Conservation (phyloP, 2,797 vertebrate species). For the Pogoniulus pusillus region DNA sequence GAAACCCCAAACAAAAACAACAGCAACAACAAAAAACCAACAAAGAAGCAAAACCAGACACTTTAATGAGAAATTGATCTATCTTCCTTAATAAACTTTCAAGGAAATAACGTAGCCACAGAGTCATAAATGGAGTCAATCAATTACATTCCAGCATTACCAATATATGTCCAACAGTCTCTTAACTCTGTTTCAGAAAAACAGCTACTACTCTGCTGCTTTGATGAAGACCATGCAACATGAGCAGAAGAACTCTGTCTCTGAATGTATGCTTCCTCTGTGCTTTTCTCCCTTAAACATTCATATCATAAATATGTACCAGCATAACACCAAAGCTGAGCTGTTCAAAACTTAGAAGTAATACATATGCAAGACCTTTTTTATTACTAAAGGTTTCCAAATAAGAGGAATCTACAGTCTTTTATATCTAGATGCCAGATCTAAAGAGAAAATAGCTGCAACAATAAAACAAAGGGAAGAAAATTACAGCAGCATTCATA, state of each 20-base stretch:
- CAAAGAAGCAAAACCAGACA: fast-evolving
- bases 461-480: not conserved
- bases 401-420: not conserved
- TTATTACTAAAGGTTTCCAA: not conserved
- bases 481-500: not conserved
- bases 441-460: not conserved
- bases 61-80: not conserved
- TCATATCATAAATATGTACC: not conserved
- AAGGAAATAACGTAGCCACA: not conserved
- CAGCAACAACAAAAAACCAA: not conserved
- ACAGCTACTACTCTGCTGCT: not conserved
- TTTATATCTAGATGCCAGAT: not conserved
- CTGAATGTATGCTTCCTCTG: not conserved
- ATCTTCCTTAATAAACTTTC: not conserved
- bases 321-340: not conserved
- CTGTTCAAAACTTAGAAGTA: not conserved
- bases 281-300: not conserved
- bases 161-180: not conserved
- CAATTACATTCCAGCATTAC: not conserved
- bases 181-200: not conserved
- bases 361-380: not conserved
- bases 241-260: not conserved
- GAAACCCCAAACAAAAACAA: not conserved
- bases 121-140: not conserved
- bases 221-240: not conserved